Evolutionary conservation across 23 tunicate species (phyloP), one percentile per base, ranked within the genome.

Genomic region (Corella eumyota): DNA sequence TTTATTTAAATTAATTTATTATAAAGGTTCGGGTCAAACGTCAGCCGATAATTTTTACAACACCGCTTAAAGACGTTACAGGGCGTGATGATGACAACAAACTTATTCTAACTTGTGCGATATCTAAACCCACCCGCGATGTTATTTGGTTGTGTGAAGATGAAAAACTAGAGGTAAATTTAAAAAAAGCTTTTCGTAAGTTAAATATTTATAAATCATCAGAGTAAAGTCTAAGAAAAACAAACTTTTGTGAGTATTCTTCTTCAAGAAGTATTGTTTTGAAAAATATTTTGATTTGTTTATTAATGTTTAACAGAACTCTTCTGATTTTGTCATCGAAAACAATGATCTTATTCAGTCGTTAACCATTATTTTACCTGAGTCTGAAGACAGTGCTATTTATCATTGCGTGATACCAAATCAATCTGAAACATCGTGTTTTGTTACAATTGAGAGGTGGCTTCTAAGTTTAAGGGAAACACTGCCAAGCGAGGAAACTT

Each of bases 401-500:
- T 55, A 54, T 55, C 35, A 25, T 24, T 68, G 74, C 45, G 26
- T 56, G 19, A 63, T 68, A 4, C 74, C 74, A 22, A 68, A 68
- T 3, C 40, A 48, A 22, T 68, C 63, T 55, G 74, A 68, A 36
- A 68, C 74, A 54, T 24, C 58, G 26, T 68, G 74, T 56, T 25
- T 26, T 5, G 58, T 66, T 7, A 54, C 4, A 35, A 51, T 68
- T 15, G 62, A 20, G 19, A 56, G 36, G 30, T 54, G 63, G 63
- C 36, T 22, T 33, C 29, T 68, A 6, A 33, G 33, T 4, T 2
- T 68, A 2, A 63, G 55, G 11, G 22, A 51, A 36, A 34, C 21
- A 11, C 50, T 55, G 34, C 74, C 74, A 2, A 4, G 37, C 3
- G 30, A 23, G 1, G 1, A 4, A 21, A 2, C 32, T 25, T 15